phyloP scores from a whole-genome alignment of 2,888 invertebrate species.

The Brassicogethes aeneus region DNA sequence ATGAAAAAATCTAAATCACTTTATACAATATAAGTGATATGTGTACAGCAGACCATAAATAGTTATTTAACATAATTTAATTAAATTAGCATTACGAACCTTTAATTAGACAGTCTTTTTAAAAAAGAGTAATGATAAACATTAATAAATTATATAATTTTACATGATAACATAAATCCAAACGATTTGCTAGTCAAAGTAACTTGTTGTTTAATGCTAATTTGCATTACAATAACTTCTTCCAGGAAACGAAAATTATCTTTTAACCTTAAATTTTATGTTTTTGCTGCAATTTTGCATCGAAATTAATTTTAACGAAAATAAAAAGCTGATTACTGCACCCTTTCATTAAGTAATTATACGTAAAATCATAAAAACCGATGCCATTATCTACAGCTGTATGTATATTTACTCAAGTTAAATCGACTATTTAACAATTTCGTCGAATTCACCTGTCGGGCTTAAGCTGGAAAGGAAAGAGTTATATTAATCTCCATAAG shows the following conservation, averaged over 20 bases:
- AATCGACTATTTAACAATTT: conserved; percentile 9
- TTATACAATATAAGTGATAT: not conserved
- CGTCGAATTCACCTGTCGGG: conserved; percentile 9
- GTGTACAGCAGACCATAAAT: not conserved
- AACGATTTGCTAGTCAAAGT: too few relatives aligned
- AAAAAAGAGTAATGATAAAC: not conserved
- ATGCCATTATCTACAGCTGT: not conserved
- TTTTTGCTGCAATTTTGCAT: too few relatives aligned
- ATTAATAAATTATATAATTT: not conserved
- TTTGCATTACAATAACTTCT: too few relatives aligned
- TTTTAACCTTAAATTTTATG: too few relatives aligned
- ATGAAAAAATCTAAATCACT: not conserved
- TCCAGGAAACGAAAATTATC: too few relatives aligned
- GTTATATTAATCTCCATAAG: conserved; percentile 18
- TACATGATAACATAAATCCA: not conserved
- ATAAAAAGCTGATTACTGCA: too few relatives aligned
- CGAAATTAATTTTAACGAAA: too few relatives aligned
- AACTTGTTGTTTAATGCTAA: too few relatives aligned
- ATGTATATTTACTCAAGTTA: conserved; percentile 2
- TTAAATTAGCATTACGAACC: too few relatives aligned
- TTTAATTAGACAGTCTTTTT: not conserved
- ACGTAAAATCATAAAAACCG: not conserved
- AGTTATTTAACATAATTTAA: not conserved
- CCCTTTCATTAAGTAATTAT: not conserved
- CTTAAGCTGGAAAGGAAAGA: conserved; percentile 14